Conservation (phyloP, 2,888 invertebrate genomes). For the Vanessa cardui region DNA sequence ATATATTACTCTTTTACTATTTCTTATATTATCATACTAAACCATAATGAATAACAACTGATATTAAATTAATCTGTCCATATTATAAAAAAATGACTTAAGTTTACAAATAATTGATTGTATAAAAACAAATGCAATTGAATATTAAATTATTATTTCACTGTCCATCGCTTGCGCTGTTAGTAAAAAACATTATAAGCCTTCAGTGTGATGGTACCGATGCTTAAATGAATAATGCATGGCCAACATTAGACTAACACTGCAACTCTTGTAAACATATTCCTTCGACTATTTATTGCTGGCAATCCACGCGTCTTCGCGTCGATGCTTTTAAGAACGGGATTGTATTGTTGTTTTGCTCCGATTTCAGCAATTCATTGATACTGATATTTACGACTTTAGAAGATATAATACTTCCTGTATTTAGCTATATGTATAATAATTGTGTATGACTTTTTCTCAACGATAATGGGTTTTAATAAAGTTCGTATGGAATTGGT, state of each 20-base stretch:
- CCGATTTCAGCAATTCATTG: slow-evolving; percentile 29
- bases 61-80: no score
- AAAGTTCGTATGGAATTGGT: no score
- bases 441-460: not conserved
- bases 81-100: no score
- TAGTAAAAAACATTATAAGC: slow-evolving; percentile 54
- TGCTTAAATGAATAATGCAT: slow-evolving; percentile 68
- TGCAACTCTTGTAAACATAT: slow-evolving; percentile 40
- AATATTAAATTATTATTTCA: slow-evolving; percentile 19
- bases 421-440: slow-evolving; percentile 26
- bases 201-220: slow-evolving; percentile 48
- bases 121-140: no score
- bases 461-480: not conserved
- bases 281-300: slow-evolving; percentile 41
- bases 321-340: slow-evolving; percentile 15
- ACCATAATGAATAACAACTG: not conserved
- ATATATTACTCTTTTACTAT: slow-evolving; percentile 3
- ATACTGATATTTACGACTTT: slow-evolving; percentile 25
- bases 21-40: not conserved
- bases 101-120: no score
- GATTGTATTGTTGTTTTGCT: slow-evolving; percentile 25
- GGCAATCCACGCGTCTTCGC: slow-evolving; percentile 29
- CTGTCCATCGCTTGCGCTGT: slow-evolving; percentile 43
- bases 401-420: slow-evolving; percentile 1
- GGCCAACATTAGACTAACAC: slow-evolving; percentile 40